Evolutionary conservation across 2,797 vertebrate genomes (phyloP).

Genomic region (Labeo calbasu): DNA sequence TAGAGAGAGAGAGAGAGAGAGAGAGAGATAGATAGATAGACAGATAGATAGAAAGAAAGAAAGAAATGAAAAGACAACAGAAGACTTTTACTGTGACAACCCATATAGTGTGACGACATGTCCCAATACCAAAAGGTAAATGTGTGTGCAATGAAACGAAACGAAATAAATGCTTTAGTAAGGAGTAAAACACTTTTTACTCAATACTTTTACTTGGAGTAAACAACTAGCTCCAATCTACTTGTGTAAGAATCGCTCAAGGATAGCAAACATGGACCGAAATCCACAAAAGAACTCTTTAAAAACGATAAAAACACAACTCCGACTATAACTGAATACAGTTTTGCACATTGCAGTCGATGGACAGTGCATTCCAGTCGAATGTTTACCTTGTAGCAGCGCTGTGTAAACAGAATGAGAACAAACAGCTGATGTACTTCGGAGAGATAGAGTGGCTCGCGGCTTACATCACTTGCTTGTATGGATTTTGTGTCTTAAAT

Average conservation of each 20-base stretch:
- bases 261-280: neutral
- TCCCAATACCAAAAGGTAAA: neutral
- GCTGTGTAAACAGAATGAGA: constrained; percentile 22
- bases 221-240: neutral
- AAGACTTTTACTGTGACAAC: neutral
- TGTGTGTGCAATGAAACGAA: neutral
- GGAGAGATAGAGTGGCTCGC: neutral
- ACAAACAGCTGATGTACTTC: constrained; percentile 33
- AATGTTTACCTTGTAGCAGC: constrained; percentile 20
- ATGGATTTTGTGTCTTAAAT: constrained; percentile 26
- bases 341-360: neutral
- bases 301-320: neutral
- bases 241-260: neutral
- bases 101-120: neutral
- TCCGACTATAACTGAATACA: neutral
- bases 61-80: neutral
- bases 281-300: neutral
- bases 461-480: constrained; percentile 7
- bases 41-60: no score
- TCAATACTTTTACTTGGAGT: neutral
- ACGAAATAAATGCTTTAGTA: neutral
- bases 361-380: neutral
- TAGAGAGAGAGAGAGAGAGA: no score
- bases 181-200: neutral
- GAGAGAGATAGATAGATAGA: no score